phyloP scores from a whole-genome alignment of 2,888 invertebrate species.

The Tenodera sinensis region DNA sequence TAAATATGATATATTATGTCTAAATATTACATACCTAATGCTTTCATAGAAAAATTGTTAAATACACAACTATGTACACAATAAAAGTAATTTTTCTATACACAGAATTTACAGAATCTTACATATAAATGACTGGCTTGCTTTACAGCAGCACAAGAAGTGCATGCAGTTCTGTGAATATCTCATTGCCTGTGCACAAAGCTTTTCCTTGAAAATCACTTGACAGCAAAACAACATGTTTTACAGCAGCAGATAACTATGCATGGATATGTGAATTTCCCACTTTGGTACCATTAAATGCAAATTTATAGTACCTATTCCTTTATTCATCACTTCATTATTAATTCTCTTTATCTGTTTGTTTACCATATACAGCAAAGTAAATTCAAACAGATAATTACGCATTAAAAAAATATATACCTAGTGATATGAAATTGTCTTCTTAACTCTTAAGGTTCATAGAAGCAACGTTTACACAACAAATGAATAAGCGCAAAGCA shows the following conservation, averaged over 20 bases:
- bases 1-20: background rate
- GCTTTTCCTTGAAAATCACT: background rate
- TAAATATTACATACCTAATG: background rate
- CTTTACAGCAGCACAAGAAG: background rate
- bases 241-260: background rate
- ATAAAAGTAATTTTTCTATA: background rate
- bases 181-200: background rate
- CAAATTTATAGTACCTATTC: background rate
- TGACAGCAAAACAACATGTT: background rate
- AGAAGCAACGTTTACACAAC: background rate
- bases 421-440: background rate
- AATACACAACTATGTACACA: background rate
- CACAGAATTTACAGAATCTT: background rate
- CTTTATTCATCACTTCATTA: background rate
- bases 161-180: background rate
- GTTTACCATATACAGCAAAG: background rate
- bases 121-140: background rate
- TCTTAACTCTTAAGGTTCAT: background rate
- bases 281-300: background rate
- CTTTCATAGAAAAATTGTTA: background rate
- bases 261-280: background rate
- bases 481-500: background rate
- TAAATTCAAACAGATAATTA: background rate
- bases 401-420: background rate
- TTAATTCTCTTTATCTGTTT: background rate